Conservation (phyloP, 2,113 vertebrate species). For the Pycnonotus jocosus region DNA sequence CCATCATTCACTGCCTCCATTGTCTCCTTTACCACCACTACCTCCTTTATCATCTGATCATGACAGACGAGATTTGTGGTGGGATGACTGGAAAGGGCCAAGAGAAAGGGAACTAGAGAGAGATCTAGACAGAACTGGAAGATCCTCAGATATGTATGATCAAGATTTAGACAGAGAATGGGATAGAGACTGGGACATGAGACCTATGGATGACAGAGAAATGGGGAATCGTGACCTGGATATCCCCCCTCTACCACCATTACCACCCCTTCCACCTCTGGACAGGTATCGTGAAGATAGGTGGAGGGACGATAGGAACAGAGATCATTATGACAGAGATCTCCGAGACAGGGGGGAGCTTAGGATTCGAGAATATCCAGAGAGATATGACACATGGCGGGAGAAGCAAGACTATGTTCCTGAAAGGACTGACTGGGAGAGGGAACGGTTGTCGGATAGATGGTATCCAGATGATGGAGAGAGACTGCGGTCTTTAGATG, state of each 20-base stretch:
- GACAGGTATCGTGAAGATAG: slow-evolving; percentile 83
- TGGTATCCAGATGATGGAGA: slow-evolving; percentile 76
- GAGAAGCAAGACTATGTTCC: slow-evolving; percentile 79
- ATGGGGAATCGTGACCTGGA: slow-evolving; percentile 78
- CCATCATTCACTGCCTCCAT: slow-evolving; percentile 58
- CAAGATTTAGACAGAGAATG: slow-evolving; percentile 78
- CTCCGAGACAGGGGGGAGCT: slow-evolving; percentile 80
- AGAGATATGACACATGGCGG: slow-evolving; percentile 74
- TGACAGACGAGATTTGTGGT: slow-evolving; percentile 71
- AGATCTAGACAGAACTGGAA: slow-evolving; percentile 75
- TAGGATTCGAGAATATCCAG: slow-evolving; percentile 83
- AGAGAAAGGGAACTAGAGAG: slow-evolving; percentile 72
- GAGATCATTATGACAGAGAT: slow-evolving; percentile 82
- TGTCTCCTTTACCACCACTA: slow-evolving; percentile 62
- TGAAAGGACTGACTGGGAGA: slow-evolving; percentile 83
- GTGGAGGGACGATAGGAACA: slow-evolving; percentile 83
- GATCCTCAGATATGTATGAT: slow-evolving; percentile 76
- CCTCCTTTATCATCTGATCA: slow-evolving; percentile 77
- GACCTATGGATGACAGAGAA: slow-evolving; percentile 81
- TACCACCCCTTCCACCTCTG: slow-evolving; percentile 78
- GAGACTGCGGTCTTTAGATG: slow-evolving; percentile 74
- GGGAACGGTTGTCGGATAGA: slow-evolving; percentile 73
- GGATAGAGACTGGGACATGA: slow-evolving; percentile 75
- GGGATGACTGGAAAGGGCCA: slow-evolving; percentile 77
- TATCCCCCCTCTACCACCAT: slow-evolving; percentile 76